Evolutionary conservation across 2,888 invertebrate genomes (phyloP).

Genomic region (Aquatica leii): DNA sequence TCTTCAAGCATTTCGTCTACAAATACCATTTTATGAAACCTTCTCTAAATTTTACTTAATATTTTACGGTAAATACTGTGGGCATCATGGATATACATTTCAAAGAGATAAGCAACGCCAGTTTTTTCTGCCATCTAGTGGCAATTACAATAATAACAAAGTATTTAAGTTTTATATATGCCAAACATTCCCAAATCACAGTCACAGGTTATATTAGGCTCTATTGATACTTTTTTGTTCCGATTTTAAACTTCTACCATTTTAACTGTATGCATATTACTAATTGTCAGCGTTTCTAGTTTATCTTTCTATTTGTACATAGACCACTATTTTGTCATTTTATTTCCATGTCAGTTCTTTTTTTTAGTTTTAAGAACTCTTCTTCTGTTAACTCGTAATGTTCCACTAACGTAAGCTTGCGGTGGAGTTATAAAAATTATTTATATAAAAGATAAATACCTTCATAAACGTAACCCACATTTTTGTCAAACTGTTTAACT

Average conservation of each 20-base stretch:
- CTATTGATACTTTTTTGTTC: no score
- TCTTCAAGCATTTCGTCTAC: neutral
- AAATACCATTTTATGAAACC: no score
- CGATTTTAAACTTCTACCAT: neutral
- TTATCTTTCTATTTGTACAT: no score
- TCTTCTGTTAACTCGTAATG: neutral
- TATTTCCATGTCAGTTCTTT: no score
- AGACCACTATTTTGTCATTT: no score
- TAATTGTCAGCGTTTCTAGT: neutral
- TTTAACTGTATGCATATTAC: neutral
- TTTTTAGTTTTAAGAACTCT: neutral
- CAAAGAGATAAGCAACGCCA: no score
- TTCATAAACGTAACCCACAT: neutral
- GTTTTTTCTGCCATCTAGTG: neutral
- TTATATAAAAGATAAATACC: neutral
- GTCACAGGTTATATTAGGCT: no score
- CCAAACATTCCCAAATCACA: no score
- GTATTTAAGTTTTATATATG: neutral
- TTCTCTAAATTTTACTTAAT: no score
- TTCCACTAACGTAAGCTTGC: neutral
- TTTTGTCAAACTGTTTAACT: neutral
- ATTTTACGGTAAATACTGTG: neutral
- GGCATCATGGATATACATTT: neutral
- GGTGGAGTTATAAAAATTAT: neutral
- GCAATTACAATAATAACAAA: neutral